phyloP scores from a whole-genome alignment of 2,797 vertebrate species.

The Silurus lanzhouensis region DNA sequence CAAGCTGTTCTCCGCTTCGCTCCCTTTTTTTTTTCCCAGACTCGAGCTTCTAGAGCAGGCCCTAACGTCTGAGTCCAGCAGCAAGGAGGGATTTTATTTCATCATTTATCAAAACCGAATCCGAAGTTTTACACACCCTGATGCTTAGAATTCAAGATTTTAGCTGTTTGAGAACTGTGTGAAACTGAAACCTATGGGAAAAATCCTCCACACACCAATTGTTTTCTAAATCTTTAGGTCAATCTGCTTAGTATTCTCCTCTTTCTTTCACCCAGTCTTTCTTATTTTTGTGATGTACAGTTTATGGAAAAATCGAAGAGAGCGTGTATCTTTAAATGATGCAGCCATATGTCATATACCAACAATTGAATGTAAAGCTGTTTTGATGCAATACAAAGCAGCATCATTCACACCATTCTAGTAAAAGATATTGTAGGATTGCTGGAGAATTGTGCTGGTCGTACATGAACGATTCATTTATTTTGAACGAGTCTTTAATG shows the following conservation, averaged over 20 bases:
- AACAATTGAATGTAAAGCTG: not conserved
- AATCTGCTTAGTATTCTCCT: not conserved
- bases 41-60: conserved; percentile 11
- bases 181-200: not conserved
- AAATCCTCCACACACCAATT: not conserved
- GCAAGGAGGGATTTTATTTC: not conserved
- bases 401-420: not conserved
- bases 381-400: not conserved
- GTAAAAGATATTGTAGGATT: not conserved
- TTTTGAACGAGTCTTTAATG: too few relatives aligned
- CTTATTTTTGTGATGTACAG: not conserved
- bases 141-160: not conserved
- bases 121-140: not conserved
- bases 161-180: not conserved
- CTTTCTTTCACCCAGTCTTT: too few relatives aligned
- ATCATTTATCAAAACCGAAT: conserved; percentile 16
- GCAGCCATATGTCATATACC: not conserved
- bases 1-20: conserved; percentile 58
- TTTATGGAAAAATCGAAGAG: not conserved
- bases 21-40: not conserved
- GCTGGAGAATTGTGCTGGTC: not conserved
- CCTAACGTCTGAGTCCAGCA: conserved; percentile 17
- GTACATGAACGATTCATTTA: too few relatives aligned
- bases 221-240: not conserved
- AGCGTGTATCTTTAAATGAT: not conserved